Base-by-base conservation (phyloP, 2,113 vertebrate species). In the Polypterus senegalus region DNA sequence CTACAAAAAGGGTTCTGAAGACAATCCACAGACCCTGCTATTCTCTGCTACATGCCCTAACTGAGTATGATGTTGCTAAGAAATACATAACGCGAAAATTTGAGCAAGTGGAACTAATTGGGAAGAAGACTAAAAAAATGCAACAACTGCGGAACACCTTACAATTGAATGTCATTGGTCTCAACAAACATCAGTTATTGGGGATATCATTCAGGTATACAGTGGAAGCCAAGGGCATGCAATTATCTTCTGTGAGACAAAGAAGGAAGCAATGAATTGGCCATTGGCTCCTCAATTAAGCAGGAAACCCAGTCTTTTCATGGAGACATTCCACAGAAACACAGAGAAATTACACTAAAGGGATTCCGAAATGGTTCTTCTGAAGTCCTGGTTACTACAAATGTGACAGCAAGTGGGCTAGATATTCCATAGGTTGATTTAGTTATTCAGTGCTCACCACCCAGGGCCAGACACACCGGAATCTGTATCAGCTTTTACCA, bases 381-480 rank as follows among this genome's bases (percentile, higher is more conserved):
- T 76, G 82, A 79, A 57, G 81, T 89, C 67, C 69, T 89, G 61
- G 84, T 89, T 66, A 86, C 88, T 64, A 89, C 87, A 57, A 86
- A 89, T 43, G 85, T 89, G 9, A 86, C 88, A 74, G 86, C 88
- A 3, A 83, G 88, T 56, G 88, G 87, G 8, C 69, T 89, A 69
- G 88, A 89, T 67, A 89, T 89, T 69, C 88, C 88, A 61, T 86
- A 89, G 54, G 88, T 89, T 66, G 87, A 89, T 63, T 76, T 89
- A 49, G 88, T 89, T 45, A 67, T 89, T 54, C 82, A 89, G 4
- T 80, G 79, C 59, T 86, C 76, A 10, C 87, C 87, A 46, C 88
- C 88, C 60, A 87, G 85, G 75, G 87, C 88, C 49, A 86, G 88
- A 54, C 79, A 86, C 27, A 85, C 82, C 0, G 88, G 88, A 5